Conservation (phyloP, 2,888 invertebrate genomes). For the Coleophora flavipennella region DNA sequence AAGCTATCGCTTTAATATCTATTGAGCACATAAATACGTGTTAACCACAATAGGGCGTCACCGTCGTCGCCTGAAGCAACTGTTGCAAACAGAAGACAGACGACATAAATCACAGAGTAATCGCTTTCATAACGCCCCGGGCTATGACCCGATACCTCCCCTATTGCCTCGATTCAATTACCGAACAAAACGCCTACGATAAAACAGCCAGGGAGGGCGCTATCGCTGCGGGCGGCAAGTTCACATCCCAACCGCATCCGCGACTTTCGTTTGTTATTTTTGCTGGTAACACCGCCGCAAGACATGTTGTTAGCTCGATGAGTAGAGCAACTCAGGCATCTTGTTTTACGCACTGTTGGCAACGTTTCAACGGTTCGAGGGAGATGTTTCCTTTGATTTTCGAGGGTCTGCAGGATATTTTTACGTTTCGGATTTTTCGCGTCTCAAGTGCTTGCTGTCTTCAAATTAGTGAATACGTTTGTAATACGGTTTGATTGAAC, state of each 20-base stretch:
- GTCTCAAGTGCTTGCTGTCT: conserved; percentile 41
- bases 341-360: conserved; percentile 43
- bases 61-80: conserved; percentile 19
- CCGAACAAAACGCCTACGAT: conserved; percentile 26
- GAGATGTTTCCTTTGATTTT: conserved; percentile 44
- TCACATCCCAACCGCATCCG: conserved; percentile 8
- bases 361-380: conserved; percentile 35
- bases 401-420: conserved; percentile 27
- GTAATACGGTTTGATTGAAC: too few relatives aligned
- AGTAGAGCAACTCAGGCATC: conserved; percentile 39
- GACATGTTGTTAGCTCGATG: conserved; percentile 50
- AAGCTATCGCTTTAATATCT: neutral
- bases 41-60: conserved; percentile 17
- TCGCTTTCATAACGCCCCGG: conserved; percentile 28
- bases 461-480: conserved; percentile 38
- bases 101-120: conserved; percentile 36
- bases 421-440: conserved; percentile 39
- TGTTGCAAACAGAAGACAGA: conserved; percentile 28
- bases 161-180: conserved; percentile 33
- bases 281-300: conserved; percentile 32
- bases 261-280: conserved; percentile 31
- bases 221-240: conserved; percentile 17
- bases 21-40: conserved; percentile 2
- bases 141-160: conserved; percentile 19
- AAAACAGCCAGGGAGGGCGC: conserved; percentile 20